phyloP scores from a whole-genome alignment of 2,113 vertebrate species.

The Prionailurus viverrinus region DNA sequence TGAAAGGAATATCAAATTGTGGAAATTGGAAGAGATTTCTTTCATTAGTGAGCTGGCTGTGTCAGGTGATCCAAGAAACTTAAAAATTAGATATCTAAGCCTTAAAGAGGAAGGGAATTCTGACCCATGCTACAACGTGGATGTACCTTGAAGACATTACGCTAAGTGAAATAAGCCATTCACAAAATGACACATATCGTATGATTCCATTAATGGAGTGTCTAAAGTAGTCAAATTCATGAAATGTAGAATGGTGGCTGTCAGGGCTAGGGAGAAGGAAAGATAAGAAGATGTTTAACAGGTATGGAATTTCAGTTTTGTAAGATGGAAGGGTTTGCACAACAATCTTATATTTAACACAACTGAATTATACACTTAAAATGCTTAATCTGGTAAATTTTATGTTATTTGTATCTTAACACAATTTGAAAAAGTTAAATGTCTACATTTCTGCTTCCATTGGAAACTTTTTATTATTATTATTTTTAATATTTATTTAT shows the following conservation, averaged over 20 bases:
- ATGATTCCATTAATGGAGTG: background rate
- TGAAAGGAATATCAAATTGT: background rate
- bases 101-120: background rate
- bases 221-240: background rate
- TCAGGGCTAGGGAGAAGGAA: fast-evolving
- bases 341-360: background rate
- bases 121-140: background rate
- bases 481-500: too few relatives aligned
- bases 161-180: background rate
- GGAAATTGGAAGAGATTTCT: background rate
- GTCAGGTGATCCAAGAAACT: background rate
- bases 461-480: background rate
- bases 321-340: background rate
- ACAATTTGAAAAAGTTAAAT: background rate
- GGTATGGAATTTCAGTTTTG: background rate
- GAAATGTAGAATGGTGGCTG: background rate
- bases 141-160: background rate
- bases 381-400: background rate
- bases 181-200: background rate
- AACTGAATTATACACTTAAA: background rate
- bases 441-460: background rate
- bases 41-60: background rate
- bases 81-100: background rate
- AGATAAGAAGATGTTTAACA: background rate
- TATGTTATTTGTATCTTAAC: background rate